Evolutionary conservation across 2,888 invertebrate genomes (phyloP).

Genomic region (Microctonus brassicae): DNA sequence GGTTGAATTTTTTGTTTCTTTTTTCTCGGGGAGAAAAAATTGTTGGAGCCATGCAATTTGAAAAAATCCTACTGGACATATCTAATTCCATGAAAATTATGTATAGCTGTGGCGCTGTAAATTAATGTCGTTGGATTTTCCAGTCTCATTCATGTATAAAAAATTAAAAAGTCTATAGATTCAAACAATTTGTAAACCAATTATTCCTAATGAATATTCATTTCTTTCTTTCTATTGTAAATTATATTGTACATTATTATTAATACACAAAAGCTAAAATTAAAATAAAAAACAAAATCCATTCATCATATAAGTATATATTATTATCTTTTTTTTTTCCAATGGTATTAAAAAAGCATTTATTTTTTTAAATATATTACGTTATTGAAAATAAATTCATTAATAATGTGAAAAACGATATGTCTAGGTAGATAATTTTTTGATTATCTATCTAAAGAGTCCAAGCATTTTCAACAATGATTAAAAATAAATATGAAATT

Average conservation of each 20-base stretch:
- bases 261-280: no score
- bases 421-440: background rate
- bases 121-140: conserved; percentile 4
- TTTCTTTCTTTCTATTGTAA: conserved; percentile 51
- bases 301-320: no score
- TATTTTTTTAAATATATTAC: no score
- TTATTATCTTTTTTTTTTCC: conserved; percentile 18
- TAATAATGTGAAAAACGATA: background rate
- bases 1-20: conserved; percentile 8
- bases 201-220: conserved; percentile 57
- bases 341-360: background rate
- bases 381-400: background rate
- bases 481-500: background rate
- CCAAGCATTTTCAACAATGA: no score
- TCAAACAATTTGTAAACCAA: conserved; percentile 48
- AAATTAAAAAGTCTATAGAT: background rate
- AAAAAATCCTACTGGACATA: conserved; percentile 22
- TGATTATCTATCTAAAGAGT: no score
- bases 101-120: conserved; percentile 1
- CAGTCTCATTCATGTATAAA: conserved; percentile 13
- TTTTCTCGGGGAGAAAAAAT: background rate
- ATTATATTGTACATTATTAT: background rate
- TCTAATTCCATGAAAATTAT: conserved; percentile 22
- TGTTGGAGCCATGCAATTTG: conserved; percentile 5
- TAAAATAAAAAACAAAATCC: no score